Conservation (phyloP, 1,140 invertebrate genomes). For the Riptortus pedestris region DNA sequence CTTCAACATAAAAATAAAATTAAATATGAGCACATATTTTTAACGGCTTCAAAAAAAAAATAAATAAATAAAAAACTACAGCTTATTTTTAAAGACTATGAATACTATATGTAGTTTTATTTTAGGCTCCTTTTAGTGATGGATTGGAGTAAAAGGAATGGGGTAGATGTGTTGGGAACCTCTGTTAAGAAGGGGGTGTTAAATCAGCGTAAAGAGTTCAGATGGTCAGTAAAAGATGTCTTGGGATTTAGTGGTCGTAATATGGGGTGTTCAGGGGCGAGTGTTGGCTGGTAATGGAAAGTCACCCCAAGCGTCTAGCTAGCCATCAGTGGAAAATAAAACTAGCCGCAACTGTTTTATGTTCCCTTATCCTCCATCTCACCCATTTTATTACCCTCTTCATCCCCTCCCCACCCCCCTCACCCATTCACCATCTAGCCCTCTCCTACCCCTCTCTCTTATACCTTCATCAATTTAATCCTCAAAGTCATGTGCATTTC, state of each 20-base stretch:
- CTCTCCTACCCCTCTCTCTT: background rate
- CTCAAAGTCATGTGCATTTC: too few relatives aligned
- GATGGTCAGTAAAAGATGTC: conserved; percentile 30
- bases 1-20: too few relatives aligned
- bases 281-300: conserved; percentile 27
- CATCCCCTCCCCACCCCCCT: background rate
- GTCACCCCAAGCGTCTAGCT: conserved; percentile 24
- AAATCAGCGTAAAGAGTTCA: conserved; percentile 23
- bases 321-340: conserved; percentile 15
- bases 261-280: conserved; percentile 22
- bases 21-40: too few relatives aligned
- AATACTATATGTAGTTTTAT: too few relatives aligned
- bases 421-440: background rate
- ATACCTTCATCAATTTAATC: too few relatives aligned
- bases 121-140: too few relatives aligned
- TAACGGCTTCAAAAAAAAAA: too few relatives aligned
- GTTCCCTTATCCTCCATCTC: conserved; percentile 7
- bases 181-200: conserved; percentile 20
- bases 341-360: conserved; percentile 25
- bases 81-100: too few relatives aligned
- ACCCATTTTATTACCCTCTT: background rate
- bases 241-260: conserved; percentile 1
- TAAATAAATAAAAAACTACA: too few relatives aligned
- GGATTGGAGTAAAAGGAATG: too few relatives aligned
- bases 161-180: too few relatives aligned